Percentiles rank a stretch among this genome's conserved stretches.
These are phyloP conservation scores for Chondrilla cf. caribensis DNA, from an alignment of 37 sponge, comb jelly and placozoan species.

Conservation along the genomic window DNA sequence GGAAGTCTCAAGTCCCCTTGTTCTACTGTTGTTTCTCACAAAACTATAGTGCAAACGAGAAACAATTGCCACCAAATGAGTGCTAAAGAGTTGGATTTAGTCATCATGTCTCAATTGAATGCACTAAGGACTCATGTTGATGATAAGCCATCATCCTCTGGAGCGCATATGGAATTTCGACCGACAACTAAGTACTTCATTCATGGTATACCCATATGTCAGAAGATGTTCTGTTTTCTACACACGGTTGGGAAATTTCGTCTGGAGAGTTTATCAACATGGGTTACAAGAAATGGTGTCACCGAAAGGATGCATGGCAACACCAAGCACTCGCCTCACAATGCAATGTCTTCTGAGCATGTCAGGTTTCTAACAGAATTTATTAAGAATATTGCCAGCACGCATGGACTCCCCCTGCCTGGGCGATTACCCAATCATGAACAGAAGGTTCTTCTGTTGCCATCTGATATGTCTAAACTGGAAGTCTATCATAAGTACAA, in stretches of 20 bases:
- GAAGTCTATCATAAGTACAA: neutral
- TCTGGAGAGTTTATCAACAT: neutral
- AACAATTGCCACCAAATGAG: slow-evolving; percentile 15
- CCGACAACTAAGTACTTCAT: slow-evolving; percentile 4
- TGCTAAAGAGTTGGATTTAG: neutral
- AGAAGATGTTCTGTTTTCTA: neutral
- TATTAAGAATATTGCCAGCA: neutral
- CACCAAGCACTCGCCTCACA: neutral
- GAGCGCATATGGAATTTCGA: neutral
- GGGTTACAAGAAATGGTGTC: slow-evolving; percentile 1
- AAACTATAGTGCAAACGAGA: neutral
- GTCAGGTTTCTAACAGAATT: neutral
- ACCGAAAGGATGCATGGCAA: neutral
- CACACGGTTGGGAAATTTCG: slow-evolving; percentile 17
- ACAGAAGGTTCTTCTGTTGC: slow-evolving; percentile 36
- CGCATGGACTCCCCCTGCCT: slow-evolving; percentile 33
- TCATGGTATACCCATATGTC: neutral
- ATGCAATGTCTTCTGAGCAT: neutral
- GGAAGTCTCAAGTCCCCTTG: neutral
- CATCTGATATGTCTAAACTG: slow-evolving; percentile 33
- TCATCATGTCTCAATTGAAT: slow-evolving; percentile 5
- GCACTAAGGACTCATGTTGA: neutral
- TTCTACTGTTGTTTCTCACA: neutral
- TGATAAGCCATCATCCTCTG: neutral
- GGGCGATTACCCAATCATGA: slow-evolving; percentile 51